Conservation (phyloP, 1,140 invertebrate species). For the Temnothorax longispinosus region DNA sequence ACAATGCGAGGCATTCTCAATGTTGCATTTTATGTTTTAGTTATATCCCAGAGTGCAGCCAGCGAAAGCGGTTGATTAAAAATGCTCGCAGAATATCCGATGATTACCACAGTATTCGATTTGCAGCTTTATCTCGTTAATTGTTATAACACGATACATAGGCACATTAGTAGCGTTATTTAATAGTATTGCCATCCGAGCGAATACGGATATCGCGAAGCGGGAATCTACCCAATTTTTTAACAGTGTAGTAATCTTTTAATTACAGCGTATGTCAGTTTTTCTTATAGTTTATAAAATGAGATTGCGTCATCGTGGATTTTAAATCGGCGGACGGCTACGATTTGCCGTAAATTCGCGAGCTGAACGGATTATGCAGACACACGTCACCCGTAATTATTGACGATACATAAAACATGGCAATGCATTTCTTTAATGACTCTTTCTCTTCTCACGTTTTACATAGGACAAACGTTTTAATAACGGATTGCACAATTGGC, state of each 20-base stretch:
- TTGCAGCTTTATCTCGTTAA: slow-evolving; percentile 84
- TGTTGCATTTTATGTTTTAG: slow-evolving; percentile 82
- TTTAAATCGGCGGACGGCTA: not conserved
- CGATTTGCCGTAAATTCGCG: slow-evolving; percentile 12
- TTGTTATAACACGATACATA: slow-evolving; percentile 78
- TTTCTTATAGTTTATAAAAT: slow-evolving; percentile 55
- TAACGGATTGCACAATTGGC: slow-evolving; percentile 11
- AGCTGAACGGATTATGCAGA: slow-evolving; percentile 17
- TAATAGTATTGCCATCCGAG: slow-evolving; percentile 71
- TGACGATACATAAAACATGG: slow-evolving; percentile 3
- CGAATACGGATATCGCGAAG: slow-evolving; percentile 48
- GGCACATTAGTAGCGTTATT: slow-evolving; percentile 77
- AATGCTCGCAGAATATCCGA: slow-evolving; percentile 74
- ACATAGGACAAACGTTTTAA: slow-evolving; percentile 15
- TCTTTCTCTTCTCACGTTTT: not conserved
- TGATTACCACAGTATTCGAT: slow-evolving; percentile 84
- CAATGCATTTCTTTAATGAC: not conserved
- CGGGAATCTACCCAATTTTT: slow-evolving; percentile 59
- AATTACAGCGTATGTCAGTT: slow-evolving; percentile 38
- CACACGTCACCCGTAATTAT: not conserved
- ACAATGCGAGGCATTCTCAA: not conserved
- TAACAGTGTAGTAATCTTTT: slow-evolving; percentile 52
- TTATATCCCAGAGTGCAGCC: slow-evolving; percentile 88
- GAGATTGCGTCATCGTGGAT: slow-evolving; percentile 18
- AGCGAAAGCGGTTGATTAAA: slow-evolving; percentile 84